Percentiles rank a stretch among this genome's conserved stretches.
Evolutionary conservation across 1,140 invertebrate species (phyloP).

Genomic region (Sycobia sp.): DNA sequence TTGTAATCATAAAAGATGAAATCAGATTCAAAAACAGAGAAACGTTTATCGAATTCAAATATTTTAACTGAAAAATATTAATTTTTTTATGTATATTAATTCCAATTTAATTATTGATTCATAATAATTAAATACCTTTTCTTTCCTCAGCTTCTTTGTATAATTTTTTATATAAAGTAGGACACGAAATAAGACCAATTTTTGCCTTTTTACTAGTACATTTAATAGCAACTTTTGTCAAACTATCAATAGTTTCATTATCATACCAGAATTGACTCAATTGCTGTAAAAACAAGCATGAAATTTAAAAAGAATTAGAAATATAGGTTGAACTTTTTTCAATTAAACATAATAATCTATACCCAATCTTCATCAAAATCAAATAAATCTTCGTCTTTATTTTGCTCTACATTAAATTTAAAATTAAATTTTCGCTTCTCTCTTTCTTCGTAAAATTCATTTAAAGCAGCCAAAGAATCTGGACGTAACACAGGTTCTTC

Average conservation of each 20-base stretch:
- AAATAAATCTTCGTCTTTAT: constrained; percentile 54
- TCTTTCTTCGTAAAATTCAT: constrained; percentile 83
- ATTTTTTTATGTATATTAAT: constrained; percentile 19
- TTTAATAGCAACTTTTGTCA: constrained; percentile 71
- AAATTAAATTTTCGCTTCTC: constrained; percentile 64
- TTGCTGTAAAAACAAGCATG: constrained; percentile 72
- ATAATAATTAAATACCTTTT: constrained; percentile 44
- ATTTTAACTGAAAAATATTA: constrained; percentile 70
- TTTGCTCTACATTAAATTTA: constrained; percentile 58
- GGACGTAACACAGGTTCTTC: constrained; percentile 71
- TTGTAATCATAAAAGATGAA: constrained; percentile 92
- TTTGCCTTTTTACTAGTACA: constrained; percentile 63
- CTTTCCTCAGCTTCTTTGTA: constrained; percentile 62
- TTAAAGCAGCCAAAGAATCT: constrained; percentile 75
- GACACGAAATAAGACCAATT: constrained; percentile 88
- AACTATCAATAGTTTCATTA: constrained; percentile 71
- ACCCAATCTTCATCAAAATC: constrained; percentile 86
- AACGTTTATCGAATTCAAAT: constrained; percentile 83
- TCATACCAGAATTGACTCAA: constrained; percentile 97
- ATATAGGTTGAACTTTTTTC: constrained; percentile 27
- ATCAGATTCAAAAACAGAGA: constrained; percentile 78
- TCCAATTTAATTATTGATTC: not conserved
- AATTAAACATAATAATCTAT: constrained; percentile 46
- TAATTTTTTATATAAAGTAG: constrained; percentile 78
- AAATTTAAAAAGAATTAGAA: constrained; percentile 1